These are phyloP conservation scores for Gopherus flavomarginatus DNA, from an alignment of 2,113 vertebrate genomes.

Conservation along the genomic window DNA sequence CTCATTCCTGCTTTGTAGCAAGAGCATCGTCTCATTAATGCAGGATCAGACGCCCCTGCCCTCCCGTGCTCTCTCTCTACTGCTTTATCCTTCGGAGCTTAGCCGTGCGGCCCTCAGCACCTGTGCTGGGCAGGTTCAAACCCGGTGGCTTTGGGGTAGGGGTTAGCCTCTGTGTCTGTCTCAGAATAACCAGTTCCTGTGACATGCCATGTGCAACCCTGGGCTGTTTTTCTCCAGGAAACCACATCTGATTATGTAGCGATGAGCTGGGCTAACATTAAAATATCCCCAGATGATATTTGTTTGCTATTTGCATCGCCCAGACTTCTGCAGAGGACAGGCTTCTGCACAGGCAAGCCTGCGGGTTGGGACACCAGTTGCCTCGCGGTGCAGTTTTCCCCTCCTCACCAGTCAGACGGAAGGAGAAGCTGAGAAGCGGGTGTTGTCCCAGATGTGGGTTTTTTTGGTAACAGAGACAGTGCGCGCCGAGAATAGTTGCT, in stretches of 20 bases:
- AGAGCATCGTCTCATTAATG: not conserved
- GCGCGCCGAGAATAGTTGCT: not conserved
- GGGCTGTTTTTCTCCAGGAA: too few relatives aligned
- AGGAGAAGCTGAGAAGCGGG: not conserved
- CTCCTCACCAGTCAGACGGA: not conserved
- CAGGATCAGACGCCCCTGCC: not conserved
- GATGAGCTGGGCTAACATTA: too few relatives aligned
- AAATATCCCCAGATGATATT: too few relatives aligned
- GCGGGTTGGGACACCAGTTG: not conserved
- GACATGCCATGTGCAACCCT: too few relatives aligned
- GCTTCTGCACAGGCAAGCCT: too few relatives aligned
- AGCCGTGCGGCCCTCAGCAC: not conserved
- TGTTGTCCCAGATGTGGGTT: too few relatives aligned
- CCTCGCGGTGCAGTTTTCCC: not conserved
- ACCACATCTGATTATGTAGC: too few relatives aligned
- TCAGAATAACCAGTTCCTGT: not conserved
- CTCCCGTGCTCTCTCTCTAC: too few relatives aligned
- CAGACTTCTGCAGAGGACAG: too few relatives aligned
- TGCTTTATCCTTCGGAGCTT: not conserved
- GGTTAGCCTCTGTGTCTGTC: not conserved
- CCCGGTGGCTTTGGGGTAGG: not conserved
- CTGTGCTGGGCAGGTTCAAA: not conserved
- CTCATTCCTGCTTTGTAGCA: too few relatives aligned
- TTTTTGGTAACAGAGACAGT: not conserved
- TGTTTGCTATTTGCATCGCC: too few relatives aligned